Conservation (phyloP, 2,888 invertebrate genomes). For the Ypsolopha sequella region DNA sequence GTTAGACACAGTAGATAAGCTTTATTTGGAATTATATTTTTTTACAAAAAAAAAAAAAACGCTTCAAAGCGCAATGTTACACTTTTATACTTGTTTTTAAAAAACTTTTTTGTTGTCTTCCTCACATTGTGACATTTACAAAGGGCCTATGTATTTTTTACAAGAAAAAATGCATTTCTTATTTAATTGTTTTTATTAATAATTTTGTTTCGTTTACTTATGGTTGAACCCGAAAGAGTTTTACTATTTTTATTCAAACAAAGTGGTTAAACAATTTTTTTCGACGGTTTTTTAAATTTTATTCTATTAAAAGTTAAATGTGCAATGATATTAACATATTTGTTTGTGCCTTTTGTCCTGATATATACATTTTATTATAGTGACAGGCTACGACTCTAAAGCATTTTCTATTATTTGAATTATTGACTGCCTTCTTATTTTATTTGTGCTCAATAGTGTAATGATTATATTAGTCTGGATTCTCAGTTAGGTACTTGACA, state of each 20-base stretch:
- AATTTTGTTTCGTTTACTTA: not conserved
- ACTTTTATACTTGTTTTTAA: constrained; percentile 12
- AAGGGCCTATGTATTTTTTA: constrained; percentile 18
- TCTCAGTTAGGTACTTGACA: constrained; percentile 13
- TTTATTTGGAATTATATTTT: not conserved
- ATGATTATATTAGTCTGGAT: constrained; percentile 17
- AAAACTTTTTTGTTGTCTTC: constrained; percentile 28
- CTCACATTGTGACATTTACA: constrained; percentile 19
- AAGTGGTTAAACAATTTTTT: too few relatives aligned
- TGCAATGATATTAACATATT: too few relatives aligned
- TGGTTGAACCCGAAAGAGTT: not conserved
- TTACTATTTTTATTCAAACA: constrained; percentile 11
- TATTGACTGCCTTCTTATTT: constrained; percentile 58
- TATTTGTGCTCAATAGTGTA: constrained; percentile 65
- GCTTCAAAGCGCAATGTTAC: constrained; percentile 24
- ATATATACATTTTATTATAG: too few relatives aligned
- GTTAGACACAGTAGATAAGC: not conserved
- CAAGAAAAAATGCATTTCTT: constrained; percentile 7
- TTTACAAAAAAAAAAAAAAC: too few relatives aligned
- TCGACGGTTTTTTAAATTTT: too few relatives aligned
- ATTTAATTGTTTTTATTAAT: constrained; percentile 3
- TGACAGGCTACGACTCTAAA: constrained; percentile 9
- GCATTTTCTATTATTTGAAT: constrained; percentile 46
- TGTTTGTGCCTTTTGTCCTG: too few relatives aligned
- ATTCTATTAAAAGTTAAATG: too few relatives aligned